Evolutionary conservation across 2,797 vertebrate genomes (phyloP).

Genomic region (Buphagus erythrorhynchus): DNA sequence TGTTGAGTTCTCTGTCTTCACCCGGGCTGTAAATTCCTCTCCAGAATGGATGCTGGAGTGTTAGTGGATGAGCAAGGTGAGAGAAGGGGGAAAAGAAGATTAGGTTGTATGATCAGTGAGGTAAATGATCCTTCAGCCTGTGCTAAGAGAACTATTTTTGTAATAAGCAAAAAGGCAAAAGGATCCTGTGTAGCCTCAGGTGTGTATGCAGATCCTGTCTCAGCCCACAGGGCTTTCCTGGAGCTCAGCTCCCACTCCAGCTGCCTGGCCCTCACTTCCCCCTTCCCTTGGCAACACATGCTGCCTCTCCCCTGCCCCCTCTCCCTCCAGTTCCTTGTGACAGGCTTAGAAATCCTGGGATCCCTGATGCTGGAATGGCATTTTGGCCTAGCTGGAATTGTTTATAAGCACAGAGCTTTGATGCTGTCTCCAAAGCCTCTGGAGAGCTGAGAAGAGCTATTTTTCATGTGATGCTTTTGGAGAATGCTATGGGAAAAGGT

Average conservation of each 20-base stretch:
- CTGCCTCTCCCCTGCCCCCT: not conserved
- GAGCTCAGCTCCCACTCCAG: not conserved
- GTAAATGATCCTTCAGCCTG: not conserved
- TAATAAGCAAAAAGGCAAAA: not conserved
- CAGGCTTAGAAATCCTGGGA: not conserved
- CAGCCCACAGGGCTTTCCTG: not conserved
- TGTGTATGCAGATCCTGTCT: not conserved
- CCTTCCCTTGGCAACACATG: conserved; percentile 3
- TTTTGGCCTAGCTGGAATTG: conserved; percentile 43
- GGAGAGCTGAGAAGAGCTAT: conserved; percentile 44
- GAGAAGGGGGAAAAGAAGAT: not conserved
- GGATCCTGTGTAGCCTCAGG: not conserved
- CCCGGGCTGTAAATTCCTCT: not conserved
- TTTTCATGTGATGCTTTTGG: conserved; percentile 58
- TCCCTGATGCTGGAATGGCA: conserved; percentile 32
- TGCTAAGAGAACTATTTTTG: not conserved
- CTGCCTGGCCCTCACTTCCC: not conserved
- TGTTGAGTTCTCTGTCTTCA: not conserved
- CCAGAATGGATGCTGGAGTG: not conserved
- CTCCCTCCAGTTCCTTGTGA: not conserved
- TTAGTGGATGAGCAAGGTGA: not conserved
- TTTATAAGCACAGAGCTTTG: conserved; percentile 53
- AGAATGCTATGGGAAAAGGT: conserved; percentile 73
- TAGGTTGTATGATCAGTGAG: not conserved
- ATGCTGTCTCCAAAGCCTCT: conserved; percentile 34